phyloP scores from a whole-genome alignment of 37 sponge, comb jelly and placozoan genomes.

The Axinella damicornis region DNA sequence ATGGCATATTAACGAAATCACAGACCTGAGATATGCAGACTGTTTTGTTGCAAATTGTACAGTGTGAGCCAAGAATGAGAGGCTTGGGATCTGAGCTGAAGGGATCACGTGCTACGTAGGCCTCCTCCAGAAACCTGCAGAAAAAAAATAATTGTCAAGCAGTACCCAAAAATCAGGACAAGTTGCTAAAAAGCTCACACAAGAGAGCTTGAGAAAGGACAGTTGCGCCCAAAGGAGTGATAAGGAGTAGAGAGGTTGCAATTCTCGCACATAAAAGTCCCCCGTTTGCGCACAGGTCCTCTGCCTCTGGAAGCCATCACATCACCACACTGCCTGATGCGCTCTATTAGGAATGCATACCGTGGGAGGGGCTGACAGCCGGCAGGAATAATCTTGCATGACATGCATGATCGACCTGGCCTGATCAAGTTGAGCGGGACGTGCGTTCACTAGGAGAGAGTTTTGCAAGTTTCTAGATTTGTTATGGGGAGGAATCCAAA shows the following conservation, averaged over 20 bases:
- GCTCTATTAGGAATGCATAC: neutral
- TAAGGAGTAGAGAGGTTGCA: slow-evolving; percentile 57
- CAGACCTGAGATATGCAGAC: slow-evolving; percentile 70
- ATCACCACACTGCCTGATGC: neutral
- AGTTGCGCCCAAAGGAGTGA: slow-evolving; percentile 57
- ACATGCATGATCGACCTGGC: too few relatives aligned
- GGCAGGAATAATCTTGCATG: too few relatives aligned
- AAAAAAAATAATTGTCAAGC: neutral
- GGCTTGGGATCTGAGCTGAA: slow-evolving; percentile 62
- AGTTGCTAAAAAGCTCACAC: slow-evolving; percentile 51
- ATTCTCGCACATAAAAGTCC: slow-evolving; percentile 55
- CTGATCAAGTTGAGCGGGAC: too few relatives aligned
- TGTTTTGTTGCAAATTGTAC: slow-evolving; percentile 43
- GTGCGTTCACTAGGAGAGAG: too few relatives aligned
- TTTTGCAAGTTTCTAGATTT: neutral
- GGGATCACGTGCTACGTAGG: slow-evolving; percentile 74
- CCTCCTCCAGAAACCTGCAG: slow-evolving; percentile 71
- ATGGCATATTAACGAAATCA: neutral
- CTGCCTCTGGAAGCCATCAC: slow-evolving; percentile 25
- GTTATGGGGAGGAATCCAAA: slow-evolving; percentile 9
- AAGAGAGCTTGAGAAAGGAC: slow-evolving; percentile 46
- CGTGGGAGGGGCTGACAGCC: neutral
- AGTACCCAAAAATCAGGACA: neutral
- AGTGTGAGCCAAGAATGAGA: slow-evolving; percentile 76
- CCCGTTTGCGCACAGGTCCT: slow-evolving; percentile 39